Base-by-base conservation (phyloP, 2,113 vertebrate genomes). In the Geococcyx californianus region DNA sequence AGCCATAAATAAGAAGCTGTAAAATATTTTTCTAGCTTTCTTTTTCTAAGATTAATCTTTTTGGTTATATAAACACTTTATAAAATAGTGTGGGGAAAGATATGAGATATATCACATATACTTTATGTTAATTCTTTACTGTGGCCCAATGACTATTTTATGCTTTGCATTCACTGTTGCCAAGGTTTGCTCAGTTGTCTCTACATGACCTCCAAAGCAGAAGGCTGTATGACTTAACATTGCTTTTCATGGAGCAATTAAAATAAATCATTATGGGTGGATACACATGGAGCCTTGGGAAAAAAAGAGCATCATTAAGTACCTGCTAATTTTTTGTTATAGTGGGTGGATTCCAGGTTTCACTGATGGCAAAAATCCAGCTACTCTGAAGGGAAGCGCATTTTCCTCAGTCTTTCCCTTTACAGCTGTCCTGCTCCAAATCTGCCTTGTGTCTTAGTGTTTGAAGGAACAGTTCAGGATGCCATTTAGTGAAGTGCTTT, bases 41-140 rank as follows among this genome's bases (percentile, higher is more conserved):
- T 82, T 84, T 83, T 84, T 63, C 82, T 66, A 60, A 90, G 69
- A 82, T 74, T 94, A 84, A 93, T 91, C 72, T 84, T 93, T 94
- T 84, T 47, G 78, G 60, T 89, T 91, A 90, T 38, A 94, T 64
- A 95, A 94, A 93, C 49, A 89, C 59, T 85, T 94, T 63, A 91
- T 55, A 89, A 93, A 93, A 82, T 47, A 91, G 67, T 70, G 80
- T 13, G 10, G 34, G 55, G 51, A 77, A 87, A 83, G 44, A 63
- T 54, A 89, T 82, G 66, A 84, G 72, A 87, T 49, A 20, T 23
- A 23, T 49, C 47, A 49, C 47, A 49, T 49, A 49, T 23, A 49
- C 47, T 23, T 92, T 77, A 92, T 87, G 62, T 45, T 94, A 40
- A 51, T 83, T 89, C 78, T 54, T 83, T 69, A 52, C 40, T 0